Base-by-base conservation (phyloP, 2,797 vertebrate species). In the Pseudotriccus pelzelni region DNA sequence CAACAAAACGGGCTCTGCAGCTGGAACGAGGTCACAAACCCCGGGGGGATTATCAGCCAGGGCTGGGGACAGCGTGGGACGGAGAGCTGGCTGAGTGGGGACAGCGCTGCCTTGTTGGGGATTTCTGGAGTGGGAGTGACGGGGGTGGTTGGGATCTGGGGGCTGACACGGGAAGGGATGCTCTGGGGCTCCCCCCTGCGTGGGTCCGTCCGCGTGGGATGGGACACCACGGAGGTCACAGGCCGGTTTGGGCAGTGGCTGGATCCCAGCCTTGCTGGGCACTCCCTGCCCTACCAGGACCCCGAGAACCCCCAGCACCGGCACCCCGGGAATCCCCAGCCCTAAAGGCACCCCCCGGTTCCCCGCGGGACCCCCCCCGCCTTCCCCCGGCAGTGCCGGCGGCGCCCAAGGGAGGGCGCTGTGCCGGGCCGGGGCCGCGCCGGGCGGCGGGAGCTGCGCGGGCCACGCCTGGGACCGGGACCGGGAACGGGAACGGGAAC, bases 361-460 rank as follows among this genome's bases (percentile, higher is more conserved):
- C 15, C 32, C 28, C 7, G 13, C 1, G 20, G 36, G 34, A n/a
- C 43, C 68, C 52, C 68, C 52, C 58, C 27, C 17, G 50, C 52
- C 44, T 5, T 23, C 53, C 39, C 49, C 49, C 49, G 58, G 92
- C 89, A 91, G 46, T 68, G 27, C 92, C 60, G 70, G 70, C 84
- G 49, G 43, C 8, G 66, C 10, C 76, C 92, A 9, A 13, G 39
- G 44, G 62, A 25, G 49, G 89, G 89, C 63, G 92, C 92, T 88
- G 88, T 50, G 58, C 64, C 22, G 21, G 44, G 12, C 37, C 50
- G 55, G 77, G 17, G 80, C 69, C 43, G 82, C 34, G 63, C 58
- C 67, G 76, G 58, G 75, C 89, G 89, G 77, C 59, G 84, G 91
- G 85, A 69, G 43, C 84, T 19, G 72, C 53, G 70, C 53, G 53